phyloP scores from a whole-genome alignment of 1,140 invertebrate species.

The Conus betulinus region DNA sequence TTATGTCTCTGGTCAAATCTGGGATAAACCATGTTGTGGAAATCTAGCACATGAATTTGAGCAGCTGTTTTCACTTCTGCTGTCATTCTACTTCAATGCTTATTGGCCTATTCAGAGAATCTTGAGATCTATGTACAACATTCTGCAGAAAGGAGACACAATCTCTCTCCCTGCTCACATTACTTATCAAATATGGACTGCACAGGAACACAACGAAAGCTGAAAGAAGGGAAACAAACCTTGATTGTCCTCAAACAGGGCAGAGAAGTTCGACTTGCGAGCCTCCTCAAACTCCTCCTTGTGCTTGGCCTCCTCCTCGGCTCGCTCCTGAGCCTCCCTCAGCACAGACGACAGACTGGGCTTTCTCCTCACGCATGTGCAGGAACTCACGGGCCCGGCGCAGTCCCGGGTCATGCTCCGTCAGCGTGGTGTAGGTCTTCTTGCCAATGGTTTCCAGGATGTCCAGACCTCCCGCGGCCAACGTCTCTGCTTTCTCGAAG shows the following conservation, averaged over 20 bases:
- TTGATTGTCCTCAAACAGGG: constrained; percentile 91
- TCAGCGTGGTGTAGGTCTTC: constrained; percentile 93
- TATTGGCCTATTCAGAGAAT: not conserved
- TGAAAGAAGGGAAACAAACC: constrained; percentile 73
- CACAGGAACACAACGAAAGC: not conserved
- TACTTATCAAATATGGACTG: too few species aligned
- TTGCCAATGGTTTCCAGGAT: constrained; percentile 94
- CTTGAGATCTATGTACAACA: not conserved
- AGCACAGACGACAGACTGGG: constrained; percentile 83
- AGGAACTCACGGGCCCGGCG: constrained; percentile 88
- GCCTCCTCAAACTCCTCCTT: constrained; percentile 76
- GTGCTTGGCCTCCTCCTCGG: constrained; percentile 82
- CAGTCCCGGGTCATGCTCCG: constrained; percentile 91
- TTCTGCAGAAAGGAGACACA: not conserved
- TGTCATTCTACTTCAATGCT: too few species aligned
- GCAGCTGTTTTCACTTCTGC: too few species aligned
- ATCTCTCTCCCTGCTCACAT: too few species aligned
- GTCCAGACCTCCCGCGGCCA: constrained; percentile 89
- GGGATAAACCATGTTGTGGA: too few species aligned
- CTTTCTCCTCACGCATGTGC: constrained; percentile 74
- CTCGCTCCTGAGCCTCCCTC: constrained; percentile 88
- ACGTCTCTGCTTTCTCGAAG: constrained; percentile 89
- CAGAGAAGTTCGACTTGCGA: constrained; percentile 86
- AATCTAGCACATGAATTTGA: too few species aligned
- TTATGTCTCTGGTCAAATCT: too few species aligned